Conservation (phyloP, 2,888 invertebrate species). For the Chymomyza fuscimana region DNA sequence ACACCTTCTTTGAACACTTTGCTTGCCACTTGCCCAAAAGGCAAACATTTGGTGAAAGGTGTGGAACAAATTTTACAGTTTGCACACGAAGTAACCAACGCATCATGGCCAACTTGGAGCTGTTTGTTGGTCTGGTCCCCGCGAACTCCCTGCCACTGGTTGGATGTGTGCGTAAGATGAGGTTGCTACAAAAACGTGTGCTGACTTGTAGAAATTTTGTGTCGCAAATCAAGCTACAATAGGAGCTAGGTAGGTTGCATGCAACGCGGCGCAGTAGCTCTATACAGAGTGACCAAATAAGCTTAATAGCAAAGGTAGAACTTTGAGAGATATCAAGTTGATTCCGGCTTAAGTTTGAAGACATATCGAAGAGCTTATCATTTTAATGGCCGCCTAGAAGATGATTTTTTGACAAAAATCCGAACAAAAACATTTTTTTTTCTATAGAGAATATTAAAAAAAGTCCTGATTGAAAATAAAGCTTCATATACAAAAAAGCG, state of each 20-base stretch:
- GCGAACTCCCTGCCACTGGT: too few relatives aligned
- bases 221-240: not conserved
- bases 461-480: too few relatives aligned
- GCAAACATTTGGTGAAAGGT: not conserved
- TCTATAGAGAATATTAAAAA: too few relatives aligned
- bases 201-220: not conserved
- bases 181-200: not conserved
- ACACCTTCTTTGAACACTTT: conserved; percentile 29
- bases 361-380: too few relatives aligned
- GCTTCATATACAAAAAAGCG: too few relatives aligned
- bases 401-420: too few relatives aligned
- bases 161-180: not conserved
- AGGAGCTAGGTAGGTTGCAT: not conserved
- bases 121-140: not conserved
- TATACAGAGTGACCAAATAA: not conserved
- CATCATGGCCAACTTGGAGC: not conserved
- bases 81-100: not conserved
- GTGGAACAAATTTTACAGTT: not conserved
- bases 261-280: not conserved
- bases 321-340: too few relatives aligned
- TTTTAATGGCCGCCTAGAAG: too few relatives aligned
- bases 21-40: conserved; percentile 9
- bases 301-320: too few relatives aligned
- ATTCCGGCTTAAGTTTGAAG: too few relatives aligned
- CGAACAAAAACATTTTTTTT: too few relatives aligned